phyloP scores from a whole-genome alignment of 2,113 vertebrate genomes.

The Aphelocoma coerulescens region DNA sequence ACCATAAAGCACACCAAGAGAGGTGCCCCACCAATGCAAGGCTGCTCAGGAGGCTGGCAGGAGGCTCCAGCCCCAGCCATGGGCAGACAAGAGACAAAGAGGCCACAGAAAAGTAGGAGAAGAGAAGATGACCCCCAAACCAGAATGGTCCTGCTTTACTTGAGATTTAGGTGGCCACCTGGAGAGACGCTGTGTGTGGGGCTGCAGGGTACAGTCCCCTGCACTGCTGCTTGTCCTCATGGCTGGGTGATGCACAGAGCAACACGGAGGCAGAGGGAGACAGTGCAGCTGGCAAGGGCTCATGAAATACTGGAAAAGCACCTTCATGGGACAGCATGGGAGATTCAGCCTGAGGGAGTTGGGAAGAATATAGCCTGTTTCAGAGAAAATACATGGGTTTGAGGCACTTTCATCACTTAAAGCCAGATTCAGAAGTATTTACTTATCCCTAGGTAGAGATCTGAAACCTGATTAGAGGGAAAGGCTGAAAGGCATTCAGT shows the following conservation, averaged over 20 bases:
- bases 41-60: neutral
- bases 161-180: neutral
- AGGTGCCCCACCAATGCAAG: neutral
- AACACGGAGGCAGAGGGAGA: rapidly evolving
- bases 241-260: neutral
- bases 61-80: neutral
- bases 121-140: neutral
- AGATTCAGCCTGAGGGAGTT: neutral
- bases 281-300: neutral
- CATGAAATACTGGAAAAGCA: rapidly evolving
- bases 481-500: neutral
- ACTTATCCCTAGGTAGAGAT: neutral
- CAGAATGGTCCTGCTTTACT: neutral
- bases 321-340: neutral
- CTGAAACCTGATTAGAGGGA: neutral
- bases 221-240: rapidly evolving
- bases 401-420: neutral
- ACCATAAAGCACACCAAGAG: rapidly evolving
- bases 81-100: neutral
- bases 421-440: slow-evolving; percentile 6
- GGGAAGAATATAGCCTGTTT: neutral
- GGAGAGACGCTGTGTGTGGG: neutral
- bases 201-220: neutral
- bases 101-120: neutral
- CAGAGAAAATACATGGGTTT: neutral